Percentiles rank a stretch among this genome's conserved stretches.
Evolutionary conservation across 2,797 vertebrate genomes (phyloP).

Genomic region (Sebastes alutus): DNA sequence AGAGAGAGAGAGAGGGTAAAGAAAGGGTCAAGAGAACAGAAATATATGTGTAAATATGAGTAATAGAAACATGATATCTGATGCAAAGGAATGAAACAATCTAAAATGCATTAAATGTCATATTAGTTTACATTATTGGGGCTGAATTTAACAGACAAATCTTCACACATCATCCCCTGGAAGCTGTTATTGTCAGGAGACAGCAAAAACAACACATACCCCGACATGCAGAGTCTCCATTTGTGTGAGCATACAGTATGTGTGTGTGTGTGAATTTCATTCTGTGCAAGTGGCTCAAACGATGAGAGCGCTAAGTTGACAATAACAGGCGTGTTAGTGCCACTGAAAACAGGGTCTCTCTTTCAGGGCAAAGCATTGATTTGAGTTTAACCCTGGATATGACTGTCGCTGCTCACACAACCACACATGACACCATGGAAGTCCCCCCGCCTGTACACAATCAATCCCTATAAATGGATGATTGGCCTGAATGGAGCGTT

Average conservation of each 20-base stretch:
- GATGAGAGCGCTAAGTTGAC: conserved; percentile 3
- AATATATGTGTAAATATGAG: neutral
- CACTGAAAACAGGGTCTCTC: conserved; percentile 43
- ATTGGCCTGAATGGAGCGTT: conserved; percentile 66
- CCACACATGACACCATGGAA: conserved; percentile 42
- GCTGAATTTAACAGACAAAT: neutral
- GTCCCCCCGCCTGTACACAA: conserved; percentile 45
- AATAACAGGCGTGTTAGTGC: conserved; percentile 35
- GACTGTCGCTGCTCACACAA: conserved; percentile 34
- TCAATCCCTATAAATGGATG: conserved; percentile 73
- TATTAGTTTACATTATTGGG: neutral
- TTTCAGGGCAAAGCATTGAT: conserved; percentile 71
- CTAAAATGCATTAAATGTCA: neutral
- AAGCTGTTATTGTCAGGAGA: neutral
- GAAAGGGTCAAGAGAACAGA: neutral
- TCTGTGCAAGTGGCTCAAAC: neutral
- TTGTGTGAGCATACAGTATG: neutral
- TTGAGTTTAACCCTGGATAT: conserved; percentile 70
- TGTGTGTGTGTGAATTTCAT: neutral
- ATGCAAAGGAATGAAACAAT: neutral
- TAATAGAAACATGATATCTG: neutral
- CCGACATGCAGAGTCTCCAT: neutral
- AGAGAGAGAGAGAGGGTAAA: neutral
- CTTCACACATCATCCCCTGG: neutral
- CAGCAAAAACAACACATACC: neutral